phyloP scores from a whole-genome alignment of 2,113 vertebrate species.

The Melierax canorus region DNA sequence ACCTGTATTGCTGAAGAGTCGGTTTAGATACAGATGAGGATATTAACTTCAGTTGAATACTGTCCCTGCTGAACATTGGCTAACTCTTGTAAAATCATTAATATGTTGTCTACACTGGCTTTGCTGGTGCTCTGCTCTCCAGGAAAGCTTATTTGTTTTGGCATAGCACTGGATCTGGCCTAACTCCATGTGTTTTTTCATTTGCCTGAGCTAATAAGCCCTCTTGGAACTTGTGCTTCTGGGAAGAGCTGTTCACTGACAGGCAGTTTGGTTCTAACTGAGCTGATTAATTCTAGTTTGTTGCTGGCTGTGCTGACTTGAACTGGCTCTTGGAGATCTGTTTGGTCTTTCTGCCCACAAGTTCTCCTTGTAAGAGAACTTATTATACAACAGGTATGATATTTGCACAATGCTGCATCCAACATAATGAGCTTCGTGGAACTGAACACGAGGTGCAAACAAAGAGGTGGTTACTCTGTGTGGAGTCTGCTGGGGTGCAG shows the following conservation, averaged over 20 bases:
- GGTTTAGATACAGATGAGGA: neutral
- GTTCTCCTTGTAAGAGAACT: neutral
- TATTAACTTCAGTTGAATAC: neutral
- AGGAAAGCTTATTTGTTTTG: neutral
- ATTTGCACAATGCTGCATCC: neutral
- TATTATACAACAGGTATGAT: accelerated
- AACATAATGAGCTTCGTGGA: neutral
- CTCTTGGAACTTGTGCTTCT: neutral
- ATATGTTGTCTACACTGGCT: neutral
- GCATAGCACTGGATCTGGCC: neutral
- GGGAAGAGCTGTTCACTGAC: neutral
- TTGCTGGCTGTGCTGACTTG: neutral
- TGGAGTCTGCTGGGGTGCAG: neutral
- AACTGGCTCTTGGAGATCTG: neutral
- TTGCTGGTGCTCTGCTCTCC: neutral
- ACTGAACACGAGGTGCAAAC: neutral
- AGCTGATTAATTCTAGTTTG: neutral
- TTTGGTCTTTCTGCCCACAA: neutral
- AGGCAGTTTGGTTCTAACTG: neutral
- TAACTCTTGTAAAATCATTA: neutral
- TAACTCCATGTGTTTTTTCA: neutral
- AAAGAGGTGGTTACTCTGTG: neutral
- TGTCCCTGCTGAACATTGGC: neutral
- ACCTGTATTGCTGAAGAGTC: neutral
- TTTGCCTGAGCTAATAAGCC: neutral